Conservation (phyloP, 2,113 vertebrate genomes). For the Oncorhynchus nerka region DNA sequence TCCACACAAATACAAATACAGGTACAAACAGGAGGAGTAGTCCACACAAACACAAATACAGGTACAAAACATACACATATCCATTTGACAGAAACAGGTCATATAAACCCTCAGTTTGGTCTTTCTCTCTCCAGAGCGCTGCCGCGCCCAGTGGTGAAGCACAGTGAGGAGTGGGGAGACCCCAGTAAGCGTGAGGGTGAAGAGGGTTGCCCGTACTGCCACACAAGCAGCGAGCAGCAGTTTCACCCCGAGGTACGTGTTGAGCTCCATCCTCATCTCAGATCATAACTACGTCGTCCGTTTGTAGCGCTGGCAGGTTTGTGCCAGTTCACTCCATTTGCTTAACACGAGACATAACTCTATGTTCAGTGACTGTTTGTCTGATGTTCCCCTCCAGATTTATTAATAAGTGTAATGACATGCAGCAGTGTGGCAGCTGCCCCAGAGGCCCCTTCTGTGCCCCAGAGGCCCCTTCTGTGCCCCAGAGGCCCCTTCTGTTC, state of each 20-base stretch:
- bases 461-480: slow-evolving; percentile 86
- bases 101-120: neutral
- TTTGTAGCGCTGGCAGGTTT: too few species aligned
- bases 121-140: slow-evolving; percentile 76
- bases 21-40: too few species aligned
- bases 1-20: too few species aligned
- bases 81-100: neutral
- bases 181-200: slow-evolving; percentile 95
- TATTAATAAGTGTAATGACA: slow-evolving; percentile 98
- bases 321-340: too few species aligned
- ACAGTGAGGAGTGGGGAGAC: slow-evolving; percentile 97
- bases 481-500: slow-evolving; percentile 88
- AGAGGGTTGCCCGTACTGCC: slow-evolving; percentile 93
- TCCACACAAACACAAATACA: too few species aligned
- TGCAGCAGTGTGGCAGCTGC: slow-evolving; percentile 97
- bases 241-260: slow-evolving; percentile 92
- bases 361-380: too few species aligned
- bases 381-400: slow-evolving; percentile 75
- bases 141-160: slow-evolving; percentile 93
- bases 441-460: slow-evolving; percentile 98
- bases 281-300: too few species aligned
- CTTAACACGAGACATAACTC: too few species aligned
- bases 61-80: slow-evolving; percentile 69
- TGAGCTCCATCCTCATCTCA: too few species aligned
- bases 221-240: slow-evolving; percentile 95